phyloP scores from a whole-genome alignment of 2,888 invertebrate genomes.

The Ophonus ardosiacus region DNA sequence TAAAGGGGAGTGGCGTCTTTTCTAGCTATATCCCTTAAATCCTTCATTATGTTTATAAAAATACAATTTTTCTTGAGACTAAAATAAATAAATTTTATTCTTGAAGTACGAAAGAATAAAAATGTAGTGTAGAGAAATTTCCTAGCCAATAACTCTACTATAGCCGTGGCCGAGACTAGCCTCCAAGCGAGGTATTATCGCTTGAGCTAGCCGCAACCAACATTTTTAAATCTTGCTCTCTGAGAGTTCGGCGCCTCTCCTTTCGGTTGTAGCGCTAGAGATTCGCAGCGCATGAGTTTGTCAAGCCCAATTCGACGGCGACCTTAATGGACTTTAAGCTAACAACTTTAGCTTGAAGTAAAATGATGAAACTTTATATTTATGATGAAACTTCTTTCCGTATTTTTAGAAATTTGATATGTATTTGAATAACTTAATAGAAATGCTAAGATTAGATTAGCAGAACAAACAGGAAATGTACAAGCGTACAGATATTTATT shows the following conservation, averaged over 20 bases:
- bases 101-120: background rate
- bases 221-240: background rate
- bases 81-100: background rate
- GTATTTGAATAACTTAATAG: background rate
- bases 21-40: no score
- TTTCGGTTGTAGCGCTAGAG: background rate
- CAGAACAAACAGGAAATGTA: conserved; percentile 50
- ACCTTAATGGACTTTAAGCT: no score
- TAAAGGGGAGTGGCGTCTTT: no score
- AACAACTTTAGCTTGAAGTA: no score
- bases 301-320: no score
- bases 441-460: background rate
- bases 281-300: no score
- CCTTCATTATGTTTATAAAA: background rate
- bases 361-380: no score
- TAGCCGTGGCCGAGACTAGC: background rate
- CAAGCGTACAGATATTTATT: conserved; percentile 61
- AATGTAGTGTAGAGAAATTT: background rate
- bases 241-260: background rate
- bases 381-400: no score
- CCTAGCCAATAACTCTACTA: background rate
- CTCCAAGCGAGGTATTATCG: background rate
- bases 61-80: background rate
- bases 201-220: background rate
- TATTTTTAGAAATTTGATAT: no score